phyloP scores from a whole-genome alignment of 2,113 vertebrate genomes.

The Cheilinus undulatus region DNA sequence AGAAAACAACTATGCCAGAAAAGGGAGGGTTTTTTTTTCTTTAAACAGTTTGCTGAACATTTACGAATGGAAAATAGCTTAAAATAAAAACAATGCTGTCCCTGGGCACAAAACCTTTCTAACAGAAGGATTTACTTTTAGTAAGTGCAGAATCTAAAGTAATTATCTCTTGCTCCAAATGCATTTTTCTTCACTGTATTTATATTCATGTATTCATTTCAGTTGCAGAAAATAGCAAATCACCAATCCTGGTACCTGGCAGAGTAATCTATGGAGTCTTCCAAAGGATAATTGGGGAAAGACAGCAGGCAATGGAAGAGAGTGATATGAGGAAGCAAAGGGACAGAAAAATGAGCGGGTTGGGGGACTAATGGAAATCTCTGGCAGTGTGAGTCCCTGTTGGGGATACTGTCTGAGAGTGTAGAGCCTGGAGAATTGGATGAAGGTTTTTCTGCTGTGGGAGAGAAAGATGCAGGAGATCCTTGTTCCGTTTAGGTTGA shows the following conservation, averaged over 20 bases:
- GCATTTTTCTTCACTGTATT: constrained; percentile 36
- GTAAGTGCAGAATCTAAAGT: constrained; percentile 28
- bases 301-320: constrained; percentile 27
- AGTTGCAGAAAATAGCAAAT: constrained; percentile 55
- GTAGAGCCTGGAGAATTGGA: constrained; percentile 30
- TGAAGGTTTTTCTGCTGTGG: neutral
- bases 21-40: neutral
- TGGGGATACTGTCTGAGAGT: constrained; percentile 22
- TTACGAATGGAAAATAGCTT: neutral
- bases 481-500: neutral
- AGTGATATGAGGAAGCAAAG: constrained; percentile 31
- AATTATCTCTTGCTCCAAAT: constrained; percentile 54
- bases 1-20: neutral
- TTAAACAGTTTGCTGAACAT: constrained; percentile 3
- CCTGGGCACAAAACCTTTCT: constrained; percentile 21
- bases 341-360: constrained; percentile 30
- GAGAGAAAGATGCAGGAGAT: constrained; percentile 24
- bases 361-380: constrained; percentile 53
- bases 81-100: constrained; percentile 28
- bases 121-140: constrained; percentile 28
- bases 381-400: constrained; percentile 33
- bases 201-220: constrained; percentile 62
- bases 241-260: constrained; percentile 45
- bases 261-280: constrained; percentile 54
- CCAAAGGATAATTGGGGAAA: constrained; percentile 50